A percentile compares a stretch with the other conserved stretches of the same genome.
Conservation (phyloP, 2,888 invertebrate species). For the Agrypnus murinus region DNA sequence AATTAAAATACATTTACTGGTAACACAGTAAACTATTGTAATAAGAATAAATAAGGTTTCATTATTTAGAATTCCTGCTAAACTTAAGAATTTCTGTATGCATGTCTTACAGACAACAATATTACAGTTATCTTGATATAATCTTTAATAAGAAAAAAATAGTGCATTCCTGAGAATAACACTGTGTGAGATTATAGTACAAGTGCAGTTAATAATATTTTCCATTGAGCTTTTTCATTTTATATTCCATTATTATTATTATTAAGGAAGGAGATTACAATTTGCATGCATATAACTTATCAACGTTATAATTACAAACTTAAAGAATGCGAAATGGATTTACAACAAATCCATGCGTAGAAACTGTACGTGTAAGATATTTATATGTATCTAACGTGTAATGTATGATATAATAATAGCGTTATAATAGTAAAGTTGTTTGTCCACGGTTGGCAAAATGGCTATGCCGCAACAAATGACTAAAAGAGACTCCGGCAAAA, state of each 20-base stretch:
- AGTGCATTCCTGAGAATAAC: slow-evolving; percentile 7
- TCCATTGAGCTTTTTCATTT: slow-evolving; percentile 16
- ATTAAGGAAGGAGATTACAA: slow-evolving; percentile 19
- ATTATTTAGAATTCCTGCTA: no score
- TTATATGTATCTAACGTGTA: not conserved
- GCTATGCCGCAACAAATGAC: slow-evolving; percentile 64
- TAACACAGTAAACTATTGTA: no score
- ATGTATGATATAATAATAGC: slow-evolving; percentile 38
- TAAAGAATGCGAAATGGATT: slow-evolving; percentile 18
- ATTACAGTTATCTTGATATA: not conserved
- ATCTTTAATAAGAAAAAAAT: slow-evolving; percentile 4
- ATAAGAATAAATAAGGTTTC: no score
- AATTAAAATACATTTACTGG: no score
- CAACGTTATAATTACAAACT: slow-evolving; percentile 22
- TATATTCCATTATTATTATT: not conserved
- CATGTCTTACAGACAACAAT: no score
- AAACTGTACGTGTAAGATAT: not conserved
- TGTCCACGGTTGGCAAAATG: slow-evolving; percentile 64
- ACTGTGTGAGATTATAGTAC: not conserved
- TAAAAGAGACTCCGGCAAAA: slow-evolving; percentile 61
- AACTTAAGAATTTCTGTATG: no score
- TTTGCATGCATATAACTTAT: slow-evolving; percentile 14
- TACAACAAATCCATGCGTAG: slow-evolving; percentile 10
- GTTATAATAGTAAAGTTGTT: slow-evolving; percentile 63
- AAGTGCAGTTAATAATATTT: slow-evolving; percentile 18